Evolutionary conservation across 2,888 invertebrate genomes (phyloP).

Genomic region (Hesperia comma): DNA sequence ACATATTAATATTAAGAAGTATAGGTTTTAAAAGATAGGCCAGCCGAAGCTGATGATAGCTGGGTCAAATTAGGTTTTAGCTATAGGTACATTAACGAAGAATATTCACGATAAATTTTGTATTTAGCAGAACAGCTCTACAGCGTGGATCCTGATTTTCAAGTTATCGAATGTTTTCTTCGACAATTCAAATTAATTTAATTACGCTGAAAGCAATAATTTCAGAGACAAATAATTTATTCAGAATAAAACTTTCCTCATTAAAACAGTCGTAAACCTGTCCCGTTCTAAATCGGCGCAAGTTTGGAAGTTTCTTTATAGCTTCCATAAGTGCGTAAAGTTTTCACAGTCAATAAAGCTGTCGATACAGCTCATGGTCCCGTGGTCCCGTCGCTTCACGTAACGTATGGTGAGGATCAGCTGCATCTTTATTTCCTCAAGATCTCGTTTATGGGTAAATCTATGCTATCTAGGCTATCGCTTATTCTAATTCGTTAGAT

Average conservation of each 20-base stretch:
- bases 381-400: not conserved
- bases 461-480: too few relatives aligned
- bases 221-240: not conserved
- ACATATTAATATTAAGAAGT: too few relatives aligned
- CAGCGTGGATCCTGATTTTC: not conserved
- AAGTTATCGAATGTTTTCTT: not conserved
- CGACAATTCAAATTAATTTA: too few relatives aligned
- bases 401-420: conserved; percentile 15
- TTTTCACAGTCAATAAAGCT: conserved; percentile 29
- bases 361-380: conserved; percentile 18
- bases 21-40: too few relatives aligned
- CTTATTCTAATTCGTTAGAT: conserved; percentile 6
- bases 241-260: conserved; percentile 13
- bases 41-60: too few relatives aligned
- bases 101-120: too few relatives aligned
- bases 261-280: conserved; percentile 14
- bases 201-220: not conserved
- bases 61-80: too few relatives aligned
- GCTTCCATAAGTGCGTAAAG: conserved; percentile 22
- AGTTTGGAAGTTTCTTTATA: conserved; percentile 16
- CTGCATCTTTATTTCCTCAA: conserved; percentile 15
- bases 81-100: too few relatives aligned
- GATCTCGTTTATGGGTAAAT: conserved; percentile 10
- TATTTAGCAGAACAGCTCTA: not conserved
- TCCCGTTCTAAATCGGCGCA: not conserved